Evolutionary conservation across 2,797 vertebrate species (phyloP), one percentile per base, ranked within the genome.

Genomic region (Lateolabrax maculatus): DNA sequence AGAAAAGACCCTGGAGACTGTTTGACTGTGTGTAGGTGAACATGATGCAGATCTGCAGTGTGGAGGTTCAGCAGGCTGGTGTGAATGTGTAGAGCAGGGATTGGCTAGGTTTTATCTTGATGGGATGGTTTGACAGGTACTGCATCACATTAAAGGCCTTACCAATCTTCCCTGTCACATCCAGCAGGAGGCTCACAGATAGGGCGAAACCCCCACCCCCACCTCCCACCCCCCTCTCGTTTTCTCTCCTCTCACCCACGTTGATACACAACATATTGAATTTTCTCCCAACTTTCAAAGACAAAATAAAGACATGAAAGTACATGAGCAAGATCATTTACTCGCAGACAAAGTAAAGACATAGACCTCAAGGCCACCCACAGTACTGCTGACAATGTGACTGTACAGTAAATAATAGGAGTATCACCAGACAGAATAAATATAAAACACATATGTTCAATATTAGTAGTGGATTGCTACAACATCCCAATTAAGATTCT

Each of bases 61-160:
- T 31, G 55, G 58, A 56, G 55, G 48, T 57, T 75, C 58, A 48
- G 67, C 10, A 6, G 4, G 3, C 25, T 10, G 49, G 41, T 77
- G 68, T 71, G 73, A 60, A 29, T 44, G 75, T 83, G 85, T 21
- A 52, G 77, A 36, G 75, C 81, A 75, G 75, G 79, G 86, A 88
- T 77, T 91, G 86, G 88, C 72, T 77, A 39, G 86, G 83, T 83
- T 87, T 91, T 93, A 94, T 94, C 92, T 93, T 89, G 93, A 94
- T 94, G 75, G 85, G 78, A 56, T 61, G 80, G 64, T 85, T 85
- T 90, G 93, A 94, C 94, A 93, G 94, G 89, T 90, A 89, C 92
- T 95, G 91, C 90, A 94, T 95, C 91, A 95, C 92, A 93, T 93
- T 95, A 95, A 95, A 93, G 85, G 89, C 91, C 94, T 94, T 92